These are phyloP conservation scores for Philaethria dido DNA, from an alignment of 2,888 invertebrate genomes.

Conservation along the genomic window DNA sequence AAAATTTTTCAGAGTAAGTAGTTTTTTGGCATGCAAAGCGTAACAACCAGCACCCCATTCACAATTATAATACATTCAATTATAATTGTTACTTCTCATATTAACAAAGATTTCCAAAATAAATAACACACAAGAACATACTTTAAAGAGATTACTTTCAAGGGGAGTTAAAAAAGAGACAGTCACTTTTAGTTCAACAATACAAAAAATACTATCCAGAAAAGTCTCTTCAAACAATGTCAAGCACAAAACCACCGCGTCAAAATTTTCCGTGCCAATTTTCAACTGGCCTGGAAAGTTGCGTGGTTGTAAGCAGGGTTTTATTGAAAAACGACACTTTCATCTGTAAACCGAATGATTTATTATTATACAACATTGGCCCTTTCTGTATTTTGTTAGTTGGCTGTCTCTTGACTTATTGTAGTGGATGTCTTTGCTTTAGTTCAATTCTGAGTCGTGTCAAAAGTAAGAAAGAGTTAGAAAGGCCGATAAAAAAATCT, in stretches of 20 bases:
- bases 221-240: constrained; percentile 34
- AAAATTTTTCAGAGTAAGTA: no score
- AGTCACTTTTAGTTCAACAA: constrained; percentile 9
- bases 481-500: no score
- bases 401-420: constrained; percentile 25
- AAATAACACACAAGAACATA: neutral
- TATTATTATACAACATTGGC: constrained; percentile 44
- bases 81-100: no score
- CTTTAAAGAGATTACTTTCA: constrained; percentile 9
- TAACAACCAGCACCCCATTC: no score
- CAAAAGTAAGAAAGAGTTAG: no score
- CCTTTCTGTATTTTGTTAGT: constrained; percentile 30
- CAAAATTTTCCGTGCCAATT: constrained; percentile 45
- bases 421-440: constrained; percentile 13
- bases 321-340: constrained; percentile 49
- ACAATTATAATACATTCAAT: no score
- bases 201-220: constrained; percentile 24
- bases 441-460: neutral
- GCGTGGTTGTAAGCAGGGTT: constrained; percentile 48
- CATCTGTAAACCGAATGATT: constrained; percentile 49
- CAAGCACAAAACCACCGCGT: constrained; percentile 37
- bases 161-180: neutral
- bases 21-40: no score
- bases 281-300: constrained; percentile 48
- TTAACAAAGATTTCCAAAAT: neutral